A percentile compares a stretch with the other conserved stretches of the same genome.
Evolutionary conservation across 2,113 vertebrate genomes (phyloP).

Genomic region (Hiodon alosoides): DNA sequence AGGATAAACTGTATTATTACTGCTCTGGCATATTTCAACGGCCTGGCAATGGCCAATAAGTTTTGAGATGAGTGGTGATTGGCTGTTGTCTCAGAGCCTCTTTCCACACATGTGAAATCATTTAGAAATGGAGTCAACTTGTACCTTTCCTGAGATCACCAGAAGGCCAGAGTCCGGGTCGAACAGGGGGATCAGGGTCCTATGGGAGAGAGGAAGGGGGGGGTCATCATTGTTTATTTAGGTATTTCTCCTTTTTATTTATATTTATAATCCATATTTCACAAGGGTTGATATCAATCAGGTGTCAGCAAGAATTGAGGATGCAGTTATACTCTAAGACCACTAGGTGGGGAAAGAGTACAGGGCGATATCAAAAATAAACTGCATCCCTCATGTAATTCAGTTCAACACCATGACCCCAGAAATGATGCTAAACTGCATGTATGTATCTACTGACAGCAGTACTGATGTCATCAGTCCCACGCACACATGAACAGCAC

Average conservation of each 20-base stretch:
- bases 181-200: conserved; percentile 76
- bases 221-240: not conserved
- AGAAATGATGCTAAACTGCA: conserved; percentile 24
- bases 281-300: not conserved
- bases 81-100: not conserved
- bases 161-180: conserved; percentile 81
- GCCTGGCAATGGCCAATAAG: not conserved
- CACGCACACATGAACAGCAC: no score
- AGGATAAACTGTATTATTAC: no score
- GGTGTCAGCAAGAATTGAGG: not conserved
- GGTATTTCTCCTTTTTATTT: no score
- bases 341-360: conserved; percentile 15
- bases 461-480: no score
- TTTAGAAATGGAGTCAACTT: conserved; percentile 1
- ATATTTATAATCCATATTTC: no score
- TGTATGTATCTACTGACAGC: no score
- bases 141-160: conserved; percentile 79
- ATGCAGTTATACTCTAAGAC: not conserved
- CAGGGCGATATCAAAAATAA: not conserved
- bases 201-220: conserved; percentile 37
- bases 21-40: no score
- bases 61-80: not conserved
- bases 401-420: not conserved
- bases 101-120: not conserved
- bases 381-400: not conserved